Base-by-base conservation (phyloP, 2,888 invertebrate species). In the Pyrocoelia pectoralis region DNA sequence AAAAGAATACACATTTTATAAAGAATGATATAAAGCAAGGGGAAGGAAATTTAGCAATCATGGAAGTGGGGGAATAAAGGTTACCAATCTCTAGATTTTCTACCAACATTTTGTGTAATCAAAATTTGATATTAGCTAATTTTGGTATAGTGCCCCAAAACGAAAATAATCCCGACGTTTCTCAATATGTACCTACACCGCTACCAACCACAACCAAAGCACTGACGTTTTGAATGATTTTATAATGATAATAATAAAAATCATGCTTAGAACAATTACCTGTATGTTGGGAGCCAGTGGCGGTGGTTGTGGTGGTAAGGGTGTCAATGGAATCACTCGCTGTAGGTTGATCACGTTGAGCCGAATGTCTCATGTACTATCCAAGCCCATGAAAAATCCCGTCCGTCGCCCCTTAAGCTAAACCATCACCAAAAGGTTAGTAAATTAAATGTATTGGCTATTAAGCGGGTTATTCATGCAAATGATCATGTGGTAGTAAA, bases 281-380 rank as follows among this genome's bases (percentile, higher is more conserved):
- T 78, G 78, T 79, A 73, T 77, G 75, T 74, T 77, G 78, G 68
- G 78, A 80, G 71, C 77, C 78, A 71, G 78, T 77, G 68, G 77
- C 76, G 63, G 73, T 68, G 56, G 70, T 72, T 56, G 70, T 69
- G 68, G 78, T 76, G 68, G 76, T 77, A 67, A 78, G 77, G 67
- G 78, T 79, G 72, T 79, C 78, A 70, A 76, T 73, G 68, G 78
- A 79, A 66, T 77, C 78, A 71, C 77, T 77, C 63, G 76, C 73
- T 57, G 75, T 72, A 61, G 78, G 75, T 65, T 77, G 74, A 62
- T 77, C 75, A 69, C 72, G 74, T 67, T 76, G 77, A 60, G 71
- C 71, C 70, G 76, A 74, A 70, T 77, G 78, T 78, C 76, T 79
- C 79, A 79, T 79, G 76, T 76, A 74, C 72, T 72, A 67, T 73